Base-by-base conservation (phyloP, 1,140 invertebrate species). In the Augochlora pura region DNA sequence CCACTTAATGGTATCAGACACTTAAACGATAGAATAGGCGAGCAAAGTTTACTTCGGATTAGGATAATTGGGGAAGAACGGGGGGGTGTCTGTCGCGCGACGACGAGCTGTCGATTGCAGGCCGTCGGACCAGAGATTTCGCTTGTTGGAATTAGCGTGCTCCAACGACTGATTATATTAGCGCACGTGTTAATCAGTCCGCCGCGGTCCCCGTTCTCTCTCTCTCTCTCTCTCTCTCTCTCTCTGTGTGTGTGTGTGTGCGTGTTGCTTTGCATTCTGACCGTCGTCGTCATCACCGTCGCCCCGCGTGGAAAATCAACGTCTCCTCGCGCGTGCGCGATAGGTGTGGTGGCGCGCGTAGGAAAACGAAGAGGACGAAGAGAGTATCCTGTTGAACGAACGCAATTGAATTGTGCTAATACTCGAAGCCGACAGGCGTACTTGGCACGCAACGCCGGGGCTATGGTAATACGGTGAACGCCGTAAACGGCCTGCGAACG, bases 61-160 rank as follows among this genome's bases (percentile, higher is more conserved):
- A 82, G 75, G 80, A 80, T 84, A 87, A 86, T 87, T 84, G 73
- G 72, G 67, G 70, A 46, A n/a, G n/a, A n/a, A n/a, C n/a, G 32
- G 32, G 32, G 32, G 32, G 4, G 32, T 32, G 32, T 49, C 76
- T 80, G 83, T 86, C 86, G 80, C 81, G 81, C 81, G 80, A 63
- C 81, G 80, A 63, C 72, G 64, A 60, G 66, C 68, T 39, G 81
- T 82, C 84, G 80, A 88, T 59, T 70, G 27, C 27, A 60, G 60
- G 70, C 80, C 52, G 46, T 63, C 70, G 72, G 80, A 81, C 70
- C 32, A 4, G 79, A 85, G 84, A 90, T 88, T 89, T 82, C 76
- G 81, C 86, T 88, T 86, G 88, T 87, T 88, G 84, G 85, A 85
- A 90, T 90, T 89, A 89, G 86, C 86, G 82, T 79, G 81, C 78